These are phyloP conservation scores for Macquaria australasica DNA, from an alignment of 2,113 vertebrate genomes.

Conservation along the genomic window DNA sequence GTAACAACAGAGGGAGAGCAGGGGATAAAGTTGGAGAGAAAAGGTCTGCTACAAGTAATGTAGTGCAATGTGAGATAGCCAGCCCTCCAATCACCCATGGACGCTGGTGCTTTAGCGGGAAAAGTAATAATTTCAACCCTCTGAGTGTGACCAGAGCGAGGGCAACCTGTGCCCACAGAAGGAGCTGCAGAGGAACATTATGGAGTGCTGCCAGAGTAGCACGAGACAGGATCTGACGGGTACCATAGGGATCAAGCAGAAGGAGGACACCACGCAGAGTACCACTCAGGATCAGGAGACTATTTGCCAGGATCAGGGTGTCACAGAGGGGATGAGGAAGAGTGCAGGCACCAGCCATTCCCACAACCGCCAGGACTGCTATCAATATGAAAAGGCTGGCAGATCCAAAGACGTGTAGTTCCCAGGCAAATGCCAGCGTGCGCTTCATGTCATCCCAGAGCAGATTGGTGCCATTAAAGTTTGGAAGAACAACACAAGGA, in stretches of 20 bases:
- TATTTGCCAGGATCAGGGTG: constrained; percentile 76
- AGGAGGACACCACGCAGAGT: constrained; percentile 86
- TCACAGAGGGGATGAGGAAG: constrained; percentile 73
- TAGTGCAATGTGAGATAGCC: constrained; percentile 72
- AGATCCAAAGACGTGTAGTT: constrained; percentile 88
- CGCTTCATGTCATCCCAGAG: constrained; percentile 89
- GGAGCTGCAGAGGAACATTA: constrained; percentile 87
- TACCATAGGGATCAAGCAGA: constrained; percentile 90
- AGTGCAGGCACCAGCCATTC: constrained; percentile 71
- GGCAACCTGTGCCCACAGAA: constrained; percentile 85
- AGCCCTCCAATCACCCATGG: constrained; percentile 80
- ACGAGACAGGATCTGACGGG: constrained; percentile 79
- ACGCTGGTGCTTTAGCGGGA: constrained; percentile 77
- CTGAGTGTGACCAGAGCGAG: constrained; percentile 85
- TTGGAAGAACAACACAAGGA: constrained; percentile 63
- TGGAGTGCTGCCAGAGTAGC: constrained; percentile 84
- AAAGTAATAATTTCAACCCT: constrained; percentile 76
- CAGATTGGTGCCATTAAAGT: constrained; percentile 84
- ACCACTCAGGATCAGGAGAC: constrained; percentile 83
- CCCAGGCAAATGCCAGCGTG: constrained; percentile 89
- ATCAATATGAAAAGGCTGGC: constrained; percentile 86
- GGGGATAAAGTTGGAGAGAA: constrained; percentile 76
- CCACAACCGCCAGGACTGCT: constrained; percentile 78
- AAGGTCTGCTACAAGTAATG: constrained; percentile 84
- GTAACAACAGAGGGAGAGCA: constrained; percentile 83